Evolutionary conservation across 2,888 invertebrate genomes (phyloP).

Genomic region (Drosophila austrosaltans): DNA sequence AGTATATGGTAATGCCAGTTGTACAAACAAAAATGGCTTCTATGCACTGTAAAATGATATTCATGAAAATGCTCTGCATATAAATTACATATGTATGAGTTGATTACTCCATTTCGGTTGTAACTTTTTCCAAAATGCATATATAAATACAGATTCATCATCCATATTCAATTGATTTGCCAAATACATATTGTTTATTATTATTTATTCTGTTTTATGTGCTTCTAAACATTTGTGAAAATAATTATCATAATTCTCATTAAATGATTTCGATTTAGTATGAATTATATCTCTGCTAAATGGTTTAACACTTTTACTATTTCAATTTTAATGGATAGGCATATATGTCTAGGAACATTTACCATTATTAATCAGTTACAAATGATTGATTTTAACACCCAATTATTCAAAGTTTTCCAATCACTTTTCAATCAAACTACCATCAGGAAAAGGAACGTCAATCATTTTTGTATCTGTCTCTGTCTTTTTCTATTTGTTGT

Average conservation of each 20-base stretch:
- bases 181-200: background rate
- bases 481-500: background rate
- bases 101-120: conserved; percentile 2
- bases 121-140: background rate
- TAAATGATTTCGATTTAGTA: no score
- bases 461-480: background rate
- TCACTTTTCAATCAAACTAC: no score
- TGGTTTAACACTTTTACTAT: no score
- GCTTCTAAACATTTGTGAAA: no score
- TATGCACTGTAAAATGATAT: background rate
- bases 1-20: background rate
- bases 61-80: conserved; percentile 4
- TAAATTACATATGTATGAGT: conserved; percentile 20
- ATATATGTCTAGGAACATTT: no score
- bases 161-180: background rate
- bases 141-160: background rate
- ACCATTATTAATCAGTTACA: no score
- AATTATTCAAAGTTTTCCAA: no score
- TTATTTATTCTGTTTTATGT: no score
- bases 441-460: background rate
- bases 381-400: no score
- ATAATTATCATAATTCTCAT: no score
- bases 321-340: no score
- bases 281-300: no score
- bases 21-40: conserved; percentile 1